A percentile compares a stretch with the other conserved stretches of the same genome.
Conservation (phyloP, 2,113 vertebrate genomes). For the Tylochromis polylepis region DNA sequence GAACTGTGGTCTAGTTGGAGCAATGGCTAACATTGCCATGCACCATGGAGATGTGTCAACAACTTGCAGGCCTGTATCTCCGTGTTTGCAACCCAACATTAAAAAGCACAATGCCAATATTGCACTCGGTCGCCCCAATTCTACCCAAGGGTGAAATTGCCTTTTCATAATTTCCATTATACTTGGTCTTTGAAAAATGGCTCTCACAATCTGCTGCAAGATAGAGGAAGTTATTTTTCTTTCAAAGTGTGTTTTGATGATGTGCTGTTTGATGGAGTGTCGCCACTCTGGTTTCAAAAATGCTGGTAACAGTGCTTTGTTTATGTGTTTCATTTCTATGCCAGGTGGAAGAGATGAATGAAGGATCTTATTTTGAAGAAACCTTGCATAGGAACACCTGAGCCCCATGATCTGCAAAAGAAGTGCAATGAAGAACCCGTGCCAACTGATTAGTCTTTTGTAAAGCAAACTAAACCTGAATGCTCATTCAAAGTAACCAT, state of each 20-base stretch:
- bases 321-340: constrained; percentile 34
- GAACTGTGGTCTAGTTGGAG: not conserved
- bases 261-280: constrained; percentile 62
- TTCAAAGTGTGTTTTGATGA: constrained; percentile 53
- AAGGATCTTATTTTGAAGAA: constrained; percentile 21
- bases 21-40: not conserved
- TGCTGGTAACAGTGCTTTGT: not conserved
- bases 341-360: constrained; percentile 21
- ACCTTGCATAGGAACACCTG: constrained; percentile 15
- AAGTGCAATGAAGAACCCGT: not conserved
- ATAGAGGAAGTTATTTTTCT: constrained; percentile 57
- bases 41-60: constrained; percentile 23
- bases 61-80: constrained; percentile 15
- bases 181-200: constrained; percentile 64
- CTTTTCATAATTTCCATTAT: constrained; percentile 74
- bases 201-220: constrained; percentile 46
- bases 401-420: not conserved
- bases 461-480: not conserved
- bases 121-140: constrained; percentile 49
- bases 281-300: constrained; percentile 19
- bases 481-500: not conserved
- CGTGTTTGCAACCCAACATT: constrained; percentile 54
- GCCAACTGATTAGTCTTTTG: not conserved
- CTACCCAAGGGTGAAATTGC: constrained; percentile 75
- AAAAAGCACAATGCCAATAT: constrained; percentile 20